Evolutionary conservation across 2,113 vertebrate genomes (phyloP).

Genomic region (Hymenochirus boettgeri): DNA sequence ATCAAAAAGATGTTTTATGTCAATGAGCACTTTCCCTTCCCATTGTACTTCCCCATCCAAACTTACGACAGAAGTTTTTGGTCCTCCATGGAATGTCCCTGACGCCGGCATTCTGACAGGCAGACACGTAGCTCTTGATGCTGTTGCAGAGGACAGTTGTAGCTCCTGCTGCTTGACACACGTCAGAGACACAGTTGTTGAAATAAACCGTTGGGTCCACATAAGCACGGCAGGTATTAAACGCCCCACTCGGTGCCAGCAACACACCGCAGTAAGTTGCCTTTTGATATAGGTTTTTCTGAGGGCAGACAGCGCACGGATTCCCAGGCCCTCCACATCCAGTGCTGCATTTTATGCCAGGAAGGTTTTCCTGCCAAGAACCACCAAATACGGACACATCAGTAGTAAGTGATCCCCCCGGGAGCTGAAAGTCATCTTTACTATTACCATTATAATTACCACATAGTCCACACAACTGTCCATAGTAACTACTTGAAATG

Average conservation of each 20-base stretch:
- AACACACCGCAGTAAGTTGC: constrained; percentile 53
- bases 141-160: constrained; percentile 50
- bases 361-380: constrained; percentile 52
- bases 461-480: constrained; percentile 52
- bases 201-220: constrained; percentile 56
- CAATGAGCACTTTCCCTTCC: too few species aligned
- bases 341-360: constrained; percentile 47
- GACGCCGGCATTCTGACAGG: constrained; percentile 55
- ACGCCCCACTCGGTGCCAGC: constrained; percentile 44
- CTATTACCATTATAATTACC: constrained; percentile 47
- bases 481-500: constrained; percentile 47
- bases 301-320: constrained; percentile 41
- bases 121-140: constrained; percentile 54
- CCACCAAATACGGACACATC: constrained; percentile 48
- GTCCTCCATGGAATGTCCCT: constrained; percentile 31
- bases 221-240: constrained; percentile 54
- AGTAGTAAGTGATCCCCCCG: constrained; percentile 28
- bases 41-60: too few species aligned
- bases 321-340: constrained; percentile 49
- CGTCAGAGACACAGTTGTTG: constrained; percentile 57
- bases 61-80: constrained; percentile 9
- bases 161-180: constrained; percentile 55
- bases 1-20: too few species aligned
- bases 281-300: constrained; percentile 35
- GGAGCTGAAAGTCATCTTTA: constrained; percentile 55